Evolutionary conservation across 2,113 vertebrate genomes (phyloP), one percentile per base, ranked within the genome.

Genomic region (Gymnobelideus leadbeateri): DNA sequence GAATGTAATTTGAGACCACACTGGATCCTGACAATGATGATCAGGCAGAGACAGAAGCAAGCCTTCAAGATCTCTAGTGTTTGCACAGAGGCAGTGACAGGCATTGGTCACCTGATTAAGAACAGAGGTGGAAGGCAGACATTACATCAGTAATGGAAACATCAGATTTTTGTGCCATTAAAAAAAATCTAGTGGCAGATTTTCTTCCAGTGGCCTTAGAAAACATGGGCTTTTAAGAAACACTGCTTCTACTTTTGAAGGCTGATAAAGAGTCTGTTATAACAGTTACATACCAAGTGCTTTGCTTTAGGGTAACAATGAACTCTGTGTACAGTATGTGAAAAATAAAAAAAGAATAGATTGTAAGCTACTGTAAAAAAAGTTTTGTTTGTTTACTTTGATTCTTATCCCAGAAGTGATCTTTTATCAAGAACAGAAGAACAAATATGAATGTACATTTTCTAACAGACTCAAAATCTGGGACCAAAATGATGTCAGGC

Each of bases 361-460:
- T 97, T 97, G 97, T 97, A 97, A 98, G 98, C 97, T 98, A 97
- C 98, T 98, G 98, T 98, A 98, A 93, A 96, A 90, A 96, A 98
- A 97, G 95, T 96, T 98, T 98, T 96, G 92, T 98, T 98, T 98
- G 98, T 99, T 99, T 99, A 98, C 98, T 98, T 98, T 96, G 93
- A 98, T 98, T 98, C 97, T 98, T 98, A 98, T 98, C 99, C 99
- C 98, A 98, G 98, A 98, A 99, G 98, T 98, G 98, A 98, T 98
- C 97, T 99, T 98, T 99, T 99, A 98, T 98, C 99, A 98, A 98
- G 99, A 97, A 97, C 96, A 97, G 98, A 98, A 98, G 98, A 98
- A 98, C 98, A 99, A 99, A 98, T 98, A 95, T 99, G 99, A 99
- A 99, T 99, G 99, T 99, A 99, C 99, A 98, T 99, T 99, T 99